These are phyloP conservation scores for Drosophila pullipes DNA, from an alignment of 2,888 invertebrate species.

Conservation along the genomic window DNA sequence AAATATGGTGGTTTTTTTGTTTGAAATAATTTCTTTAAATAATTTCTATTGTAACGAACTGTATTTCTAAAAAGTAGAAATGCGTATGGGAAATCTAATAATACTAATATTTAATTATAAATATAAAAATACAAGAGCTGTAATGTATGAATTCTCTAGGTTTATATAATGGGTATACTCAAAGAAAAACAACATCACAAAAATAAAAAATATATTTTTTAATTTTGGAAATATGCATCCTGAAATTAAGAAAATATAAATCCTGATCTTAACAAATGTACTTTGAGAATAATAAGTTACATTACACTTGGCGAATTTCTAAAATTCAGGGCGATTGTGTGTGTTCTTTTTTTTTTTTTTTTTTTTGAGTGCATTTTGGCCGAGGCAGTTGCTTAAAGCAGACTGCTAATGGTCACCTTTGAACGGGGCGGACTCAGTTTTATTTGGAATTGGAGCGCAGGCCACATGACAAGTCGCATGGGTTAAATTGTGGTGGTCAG, in stretches of 20 bases:
- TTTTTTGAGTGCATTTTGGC: conserved; percentile 16
- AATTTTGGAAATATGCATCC: not conserved
- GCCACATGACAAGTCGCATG: conserved; percentile 56
- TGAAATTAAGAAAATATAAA: not conserved
- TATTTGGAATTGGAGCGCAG: conserved; percentile 38
- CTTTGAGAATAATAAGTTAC: not conserved
- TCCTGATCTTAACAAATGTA: not conserved
- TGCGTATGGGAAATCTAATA: not conserved
- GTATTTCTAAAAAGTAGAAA: not conserved
- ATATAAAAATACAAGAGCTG: not conserved
- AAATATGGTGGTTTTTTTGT: not conserved
- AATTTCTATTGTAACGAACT: not conserved
- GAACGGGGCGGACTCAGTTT: conserved; percentile 47
- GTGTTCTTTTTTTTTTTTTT: not conserved
- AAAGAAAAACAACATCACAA: not conserved
- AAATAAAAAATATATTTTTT: not conserved
- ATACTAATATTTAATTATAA: not conserved
- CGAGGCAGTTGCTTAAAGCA: conserved; percentile 27
- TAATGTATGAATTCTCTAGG: not conserved
- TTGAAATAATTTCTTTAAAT: no score
- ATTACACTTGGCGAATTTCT: not conserved
- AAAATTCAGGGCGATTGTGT: not conserved
- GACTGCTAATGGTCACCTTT: conserved; percentile 72
- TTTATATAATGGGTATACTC: not conserved
- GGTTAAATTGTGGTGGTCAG: conserved; percentile 48